Evolutionary conservation across 2,797 vertebrate genomes (phyloP).

Genomic region (Calcarius lapponicus): DNA sequence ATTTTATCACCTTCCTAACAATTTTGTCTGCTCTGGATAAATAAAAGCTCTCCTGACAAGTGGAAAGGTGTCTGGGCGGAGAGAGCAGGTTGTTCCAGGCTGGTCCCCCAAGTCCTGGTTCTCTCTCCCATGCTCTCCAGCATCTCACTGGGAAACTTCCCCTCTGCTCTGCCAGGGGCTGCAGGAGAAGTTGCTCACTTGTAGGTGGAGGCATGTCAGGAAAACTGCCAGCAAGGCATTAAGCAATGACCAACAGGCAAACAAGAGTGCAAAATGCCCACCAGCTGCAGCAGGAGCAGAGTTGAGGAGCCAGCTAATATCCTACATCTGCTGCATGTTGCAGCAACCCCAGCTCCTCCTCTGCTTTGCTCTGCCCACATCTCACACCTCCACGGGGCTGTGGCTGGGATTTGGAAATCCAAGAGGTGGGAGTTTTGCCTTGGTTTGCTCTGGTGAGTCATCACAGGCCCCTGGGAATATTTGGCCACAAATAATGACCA

Average conservation of each 20-base stretch:
- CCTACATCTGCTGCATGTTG: accelerated
- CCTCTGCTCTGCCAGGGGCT: neutral
- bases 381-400: neutral
- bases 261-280: neutral
- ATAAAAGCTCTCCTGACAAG: neutral
- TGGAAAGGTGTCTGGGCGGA: neutral
- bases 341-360: neutral
- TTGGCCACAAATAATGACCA: neutral
- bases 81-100: accelerated
- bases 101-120: neutral
- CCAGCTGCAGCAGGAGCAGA: neutral
- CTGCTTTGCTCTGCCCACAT: neutral
- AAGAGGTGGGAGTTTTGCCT: neutral
- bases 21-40: neutral
- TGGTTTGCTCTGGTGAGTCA: neutral
- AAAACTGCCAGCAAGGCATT: neutral
- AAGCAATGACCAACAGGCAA: neutral
- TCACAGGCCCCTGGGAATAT: neutral
- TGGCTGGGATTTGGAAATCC: neutral
- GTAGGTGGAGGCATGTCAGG: neutral
- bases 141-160: neutral
- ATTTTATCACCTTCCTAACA: neutral
- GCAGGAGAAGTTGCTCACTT: neutral
- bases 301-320: neutral
- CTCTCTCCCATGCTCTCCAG: neutral